Evolutionary conservation across 2,113 vertebrate genomes (phyloP).

Genomic region (Archilochus colubris): DNA sequence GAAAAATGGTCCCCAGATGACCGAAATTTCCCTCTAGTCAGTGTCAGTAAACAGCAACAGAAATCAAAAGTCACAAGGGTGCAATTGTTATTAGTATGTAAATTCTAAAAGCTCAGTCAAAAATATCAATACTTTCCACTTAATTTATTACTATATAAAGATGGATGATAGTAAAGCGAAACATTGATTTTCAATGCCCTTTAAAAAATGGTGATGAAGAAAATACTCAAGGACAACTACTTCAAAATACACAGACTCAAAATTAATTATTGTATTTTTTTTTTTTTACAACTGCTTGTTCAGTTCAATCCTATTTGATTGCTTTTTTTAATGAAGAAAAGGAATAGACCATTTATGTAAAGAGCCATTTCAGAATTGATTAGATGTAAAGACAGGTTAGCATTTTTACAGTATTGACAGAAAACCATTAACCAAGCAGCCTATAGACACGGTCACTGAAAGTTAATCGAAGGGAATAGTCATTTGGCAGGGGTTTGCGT

Average conservation of each 20-base stretch:
- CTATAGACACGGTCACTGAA: constrained; percentile 68
- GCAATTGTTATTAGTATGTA: constrained; percentile 90
- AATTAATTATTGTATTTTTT: constrained; percentile 77
- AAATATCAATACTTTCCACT: constrained; percentile 91
- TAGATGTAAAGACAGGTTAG: constrained; percentile 75
- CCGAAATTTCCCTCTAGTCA: constrained; percentile 35
- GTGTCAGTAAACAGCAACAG: constrained; percentile 62
- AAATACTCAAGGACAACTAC: constrained; percentile 83
- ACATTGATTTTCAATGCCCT: constrained; percentile 91
- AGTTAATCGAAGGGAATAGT: constrained; percentile 75
- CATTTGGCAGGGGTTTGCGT: constrained; percentile 43
- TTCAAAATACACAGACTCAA: constrained; percentile 81
- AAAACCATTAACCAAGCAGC: constrained; percentile 75
- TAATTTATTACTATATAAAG: constrained; percentile 99
- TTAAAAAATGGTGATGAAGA: constrained; percentile 85
- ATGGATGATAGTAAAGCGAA: constrained; percentile 86
- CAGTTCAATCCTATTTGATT: constrained; percentile 69
- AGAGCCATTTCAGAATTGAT: constrained; percentile 79
- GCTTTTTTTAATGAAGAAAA: constrained; percentile 70
- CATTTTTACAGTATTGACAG: constrained; percentile 83
- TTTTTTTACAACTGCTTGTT: constrained; percentile 45
- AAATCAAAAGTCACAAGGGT: constrained; percentile 79
- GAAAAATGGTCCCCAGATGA: constrained; percentile 27
- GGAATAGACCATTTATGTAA: constrained; percentile 68
- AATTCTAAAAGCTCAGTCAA: constrained; percentile 88